Percentiles rank a stretch among this genome's conserved stretches.
Conservation (phyloP, 2,888 invertebrate species). For the Taphrorychus bicolor region DNA sequence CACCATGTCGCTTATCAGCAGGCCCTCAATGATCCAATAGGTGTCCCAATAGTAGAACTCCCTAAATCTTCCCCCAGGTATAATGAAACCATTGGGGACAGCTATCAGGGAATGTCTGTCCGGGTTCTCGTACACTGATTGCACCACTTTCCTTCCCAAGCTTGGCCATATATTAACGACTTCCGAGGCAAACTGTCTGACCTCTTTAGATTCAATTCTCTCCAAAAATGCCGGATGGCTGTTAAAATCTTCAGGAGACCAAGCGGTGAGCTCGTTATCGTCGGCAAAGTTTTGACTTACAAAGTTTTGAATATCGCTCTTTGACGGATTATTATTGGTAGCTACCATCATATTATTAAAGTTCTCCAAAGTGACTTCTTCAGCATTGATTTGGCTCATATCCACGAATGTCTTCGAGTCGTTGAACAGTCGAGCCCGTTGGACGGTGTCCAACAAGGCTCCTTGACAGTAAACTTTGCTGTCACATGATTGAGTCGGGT, state of each 20-base stretch:
- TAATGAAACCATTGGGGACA: constrained; percentile 67
- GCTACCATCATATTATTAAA: constrained; percentile 65
- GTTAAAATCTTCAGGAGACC: constrained; percentile 67
- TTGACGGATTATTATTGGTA: constrained; percentile 60
- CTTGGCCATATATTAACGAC: constrained; percentile 69
- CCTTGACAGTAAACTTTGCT: constrained; percentile 79
- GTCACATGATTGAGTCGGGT: constrained; percentile 53
- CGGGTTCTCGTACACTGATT: constrained; percentile 62
- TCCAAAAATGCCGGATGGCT: constrained; percentile 66
- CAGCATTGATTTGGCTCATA: constrained; percentile 62
- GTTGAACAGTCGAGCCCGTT: constrained; percentile 69
- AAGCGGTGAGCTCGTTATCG: constrained; percentile 65
- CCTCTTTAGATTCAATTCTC: constrained; percentile 68
- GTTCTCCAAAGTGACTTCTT: constrained; percentile 64
- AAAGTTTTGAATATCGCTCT: constrained; percentile 62
- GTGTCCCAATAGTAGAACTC: constrained; percentile 88
- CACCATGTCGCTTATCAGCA: constrained; percentile 78
- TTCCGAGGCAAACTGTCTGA: constrained; percentile 66
- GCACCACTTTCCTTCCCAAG: constrained; percentile 67
- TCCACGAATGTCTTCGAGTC: constrained; percentile 89
- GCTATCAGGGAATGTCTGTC: constrained; percentile 54
- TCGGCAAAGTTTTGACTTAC: constrained; percentile 66
- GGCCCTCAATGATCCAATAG: constrained; percentile 84
- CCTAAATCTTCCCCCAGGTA: constrained; percentile 74
- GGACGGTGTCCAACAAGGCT: constrained; percentile 74